phyloP scores from a whole-genome alignment of 2,113 vertebrate species.

The Rattus rattus region DNA sequence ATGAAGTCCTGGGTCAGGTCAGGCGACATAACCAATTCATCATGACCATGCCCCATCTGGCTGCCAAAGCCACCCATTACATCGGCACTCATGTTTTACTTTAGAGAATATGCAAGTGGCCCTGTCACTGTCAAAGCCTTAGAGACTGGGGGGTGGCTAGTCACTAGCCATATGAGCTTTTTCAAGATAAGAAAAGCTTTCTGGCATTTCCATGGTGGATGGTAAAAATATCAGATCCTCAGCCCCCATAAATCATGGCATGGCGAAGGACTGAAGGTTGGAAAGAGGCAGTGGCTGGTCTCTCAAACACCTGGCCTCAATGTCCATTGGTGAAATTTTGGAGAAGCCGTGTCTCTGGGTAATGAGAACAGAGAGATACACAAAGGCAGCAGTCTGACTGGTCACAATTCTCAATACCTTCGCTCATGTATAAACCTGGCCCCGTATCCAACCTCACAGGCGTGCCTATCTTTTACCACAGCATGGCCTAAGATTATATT shows the following conservation, averaged over 20 bases:
- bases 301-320: not conserved
- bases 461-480: not conserved
- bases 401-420: not conserved
- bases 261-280: not conserved
- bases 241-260: not conserved
- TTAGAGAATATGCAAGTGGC: not conserved
- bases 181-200: not conserved
- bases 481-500: not conserved
- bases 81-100: too few relatives aligned
- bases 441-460: not conserved
- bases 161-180: not conserved
- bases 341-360: not conserved
- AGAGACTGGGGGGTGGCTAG: not conserved
- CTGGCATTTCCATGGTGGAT: not conserved
- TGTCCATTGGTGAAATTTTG: not conserved
- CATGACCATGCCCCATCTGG: not conserved
- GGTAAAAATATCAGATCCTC: not conserved
- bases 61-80: not conserved
- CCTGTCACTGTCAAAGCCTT: not conserved
- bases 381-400: not conserved
- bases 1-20: not conserved
- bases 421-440: not conserved
- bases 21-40: not conserved
- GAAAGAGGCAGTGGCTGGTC: not conserved
- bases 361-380: constrained; percentile 4